Percentiles rank a stretch among this genome's conserved stretches.
phyloP scores from a whole-genome alignment of 2,888 invertebrate species.

The Acleris laterana region DNA sequence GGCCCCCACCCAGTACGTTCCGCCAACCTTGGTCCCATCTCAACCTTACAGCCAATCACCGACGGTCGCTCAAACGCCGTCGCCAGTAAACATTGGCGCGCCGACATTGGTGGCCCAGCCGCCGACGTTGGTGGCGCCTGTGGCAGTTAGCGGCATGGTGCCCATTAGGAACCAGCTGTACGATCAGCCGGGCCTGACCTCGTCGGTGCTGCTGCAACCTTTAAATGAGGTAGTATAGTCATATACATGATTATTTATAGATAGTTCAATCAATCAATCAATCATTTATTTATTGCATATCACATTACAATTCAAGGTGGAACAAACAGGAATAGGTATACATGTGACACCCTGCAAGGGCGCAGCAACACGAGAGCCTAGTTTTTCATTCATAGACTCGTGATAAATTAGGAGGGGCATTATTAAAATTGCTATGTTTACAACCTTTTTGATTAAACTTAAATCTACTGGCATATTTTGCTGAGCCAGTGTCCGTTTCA shows the following conservation, averaged over 20 bases:
- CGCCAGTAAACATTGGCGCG: conserved; percentile 30
- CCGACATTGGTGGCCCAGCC: conserved; percentile 46
- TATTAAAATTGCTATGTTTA: no score
- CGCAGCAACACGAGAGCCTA: no score
- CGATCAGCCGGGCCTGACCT: conserved; percentile 70
- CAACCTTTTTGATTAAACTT: no score
- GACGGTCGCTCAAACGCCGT: conserved; percentile 46
- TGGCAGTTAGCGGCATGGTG: conserved; percentile 66
- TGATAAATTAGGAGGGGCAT: no score
- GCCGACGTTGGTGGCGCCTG: conserved; percentile 58
- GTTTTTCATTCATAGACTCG: no score
- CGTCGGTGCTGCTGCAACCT: conserved; percentile 74
- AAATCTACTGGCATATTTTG: no score
- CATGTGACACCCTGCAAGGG: no score
- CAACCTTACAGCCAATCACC: conserved; percentile 40
- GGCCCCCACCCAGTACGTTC: conserved; percentile 27
- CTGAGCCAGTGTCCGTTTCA: no score
- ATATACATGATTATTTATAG: neutral
- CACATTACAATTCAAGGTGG: no score
- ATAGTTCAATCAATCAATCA: no score
- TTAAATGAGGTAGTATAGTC: conserved; percentile 68
- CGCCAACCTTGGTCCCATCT: conserved; percentile 33
- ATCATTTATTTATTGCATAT: no score
- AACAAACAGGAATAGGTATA: no score
- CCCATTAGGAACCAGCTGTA: conserved; percentile 74